Evolutionary conservation across 2,888 invertebrate genomes (phyloP), one percentile per base, ranked within the genome.

Genomic region (Ariolimax columbianus): DNA sequence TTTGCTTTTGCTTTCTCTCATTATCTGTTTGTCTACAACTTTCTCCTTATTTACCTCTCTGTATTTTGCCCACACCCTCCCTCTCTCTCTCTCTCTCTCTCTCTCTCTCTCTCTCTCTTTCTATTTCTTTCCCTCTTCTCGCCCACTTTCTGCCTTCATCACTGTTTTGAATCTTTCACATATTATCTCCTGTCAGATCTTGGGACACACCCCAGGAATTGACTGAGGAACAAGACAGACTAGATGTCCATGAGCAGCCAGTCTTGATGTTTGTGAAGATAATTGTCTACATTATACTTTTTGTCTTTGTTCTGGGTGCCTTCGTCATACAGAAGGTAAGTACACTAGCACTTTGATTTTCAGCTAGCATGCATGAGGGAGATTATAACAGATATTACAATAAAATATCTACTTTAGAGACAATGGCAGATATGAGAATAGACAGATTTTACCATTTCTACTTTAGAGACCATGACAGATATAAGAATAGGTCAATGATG

Each of bases 281-380:
- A 86, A 93, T 97, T 90, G 97, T 97, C 19, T 98, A 98, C 94
- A 94, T 97, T 89, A 94, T 97, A 89, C 97, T 98, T 86, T 98
- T 98, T 94, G 94, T 97, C 75, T 96, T 97, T 91, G 97, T 98
- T 87, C 95, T 98, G 90, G 96, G 95, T 23, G 96, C 97, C 86
- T 97, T 97, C 68, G 97, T 98, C 84, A 95, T 97, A 91, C 97
- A 98, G 91, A 98, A 98, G 95, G 97, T 97, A 90, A 96, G 97
- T 30, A 2, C 51, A 14, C 59, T n/a, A 2, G 17, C 6, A 14
- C 7, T 23, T 55, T n/a, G n/a, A n/a, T n/a, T n/a, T n/a, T n/a
- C n/a, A n/a, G n/a, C n/a, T n/a, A n/a, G n/a, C n/a, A n/a, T n/a
- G n/a, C n/a, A n/a, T n/a, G n/a, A n/a, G n/a, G n/a, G n/a, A n/a